phyloP scores from a whole-genome alignment of 2,113 vertebrate genomes.

The pig (Sus scrofa) region DNA sequence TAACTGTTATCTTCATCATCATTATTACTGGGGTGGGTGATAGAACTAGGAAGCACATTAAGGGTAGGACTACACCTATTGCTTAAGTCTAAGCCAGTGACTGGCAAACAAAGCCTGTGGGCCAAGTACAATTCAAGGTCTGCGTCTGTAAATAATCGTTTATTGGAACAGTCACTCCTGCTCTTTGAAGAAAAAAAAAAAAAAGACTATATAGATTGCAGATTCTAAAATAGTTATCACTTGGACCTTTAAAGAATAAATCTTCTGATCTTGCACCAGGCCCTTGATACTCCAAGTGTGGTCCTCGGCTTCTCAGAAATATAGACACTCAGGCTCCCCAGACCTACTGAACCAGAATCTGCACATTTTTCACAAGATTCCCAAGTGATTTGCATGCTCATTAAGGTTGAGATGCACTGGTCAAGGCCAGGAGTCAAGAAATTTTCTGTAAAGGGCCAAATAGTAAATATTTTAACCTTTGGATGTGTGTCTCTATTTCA shows the following conservation, averaged over 20 bases:
- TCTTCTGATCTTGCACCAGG: not conserved
- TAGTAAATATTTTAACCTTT: not conserved
- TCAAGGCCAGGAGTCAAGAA: not conserved
- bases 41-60: not conserved
- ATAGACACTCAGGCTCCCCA: not conserved
- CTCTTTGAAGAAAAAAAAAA: not conserved
- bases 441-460: not conserved
- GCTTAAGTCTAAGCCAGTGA: not conserved
- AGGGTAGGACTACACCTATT: not conserved
- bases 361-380: not conserved
- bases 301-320: not conserved
- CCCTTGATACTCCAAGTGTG: not conserved
- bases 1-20: not conserved
- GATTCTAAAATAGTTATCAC: not conserved
- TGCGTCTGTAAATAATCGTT: not conserved
- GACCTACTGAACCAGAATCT: not conserved
- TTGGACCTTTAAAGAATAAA: not conserved
- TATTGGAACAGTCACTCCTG: not conserved
- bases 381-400: not conserved
- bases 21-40: not conserved
- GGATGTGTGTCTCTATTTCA: not conserved
- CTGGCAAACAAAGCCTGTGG: not conserved
- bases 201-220: not conserved
- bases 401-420: not conserved
- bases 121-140: not conserved